Percentiles rank a stretch among this genome's conserved stretches.
Conservation (phyloP, 1,140 invertebrate species). For the Danaus melanippus region DNA sequence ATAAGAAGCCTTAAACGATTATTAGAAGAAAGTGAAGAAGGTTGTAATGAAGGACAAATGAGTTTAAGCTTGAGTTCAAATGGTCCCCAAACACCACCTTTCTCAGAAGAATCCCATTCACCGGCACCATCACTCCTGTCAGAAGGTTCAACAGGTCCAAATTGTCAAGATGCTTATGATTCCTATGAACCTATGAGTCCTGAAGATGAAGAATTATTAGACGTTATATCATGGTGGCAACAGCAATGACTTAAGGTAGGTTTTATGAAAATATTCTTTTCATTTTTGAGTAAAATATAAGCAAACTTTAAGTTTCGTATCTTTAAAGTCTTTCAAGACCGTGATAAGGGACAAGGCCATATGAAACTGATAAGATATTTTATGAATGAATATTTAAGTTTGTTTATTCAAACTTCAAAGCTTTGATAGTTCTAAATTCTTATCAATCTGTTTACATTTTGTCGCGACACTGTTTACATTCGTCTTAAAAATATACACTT, state of each 20-base stretch:
- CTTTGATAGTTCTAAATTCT: constrained; percentile 47
- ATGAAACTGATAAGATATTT: constrained; percentile 27
- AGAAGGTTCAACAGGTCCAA: constrained; percentile 77
- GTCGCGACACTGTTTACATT: constrained; percentile 46
- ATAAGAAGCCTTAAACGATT: constrained; percentile 90
- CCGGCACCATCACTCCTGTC: constrained; percentile 86
- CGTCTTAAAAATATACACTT: constrained; percentile 17
- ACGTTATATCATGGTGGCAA: constrained; percentile 92
- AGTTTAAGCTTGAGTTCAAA: constrained; percentile 33
- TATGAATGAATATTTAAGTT: constrained; percentile 43
- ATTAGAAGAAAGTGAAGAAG: constrained; percentile 80
- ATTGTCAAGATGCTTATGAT: constrained; percentile 78
- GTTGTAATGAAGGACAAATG: constrained; percentile 58
- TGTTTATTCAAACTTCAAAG: constrained; percentile 33
- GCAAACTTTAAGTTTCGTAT: constrained; percentile 4
- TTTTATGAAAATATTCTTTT: constrained; percentile 14
- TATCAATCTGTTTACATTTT: constrained; percentile 53
- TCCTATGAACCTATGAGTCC: constrained; percentile 87
- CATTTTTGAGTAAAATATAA: constrained; percentile 2
- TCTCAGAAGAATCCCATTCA: constrained; percentile 82
- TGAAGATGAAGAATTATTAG: constrained; percentile 92
- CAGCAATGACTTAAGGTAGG: constrained; percentile 72
- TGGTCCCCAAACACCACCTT: constrained; percentile 73
- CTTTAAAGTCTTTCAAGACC: constrained; percentile 2
- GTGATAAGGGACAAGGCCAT: constrained; percentile 26